Evolutionary conservation across 2,113 vertebrate species (phyloP), one percentile per base, ranked within the genome.

Genomic region (Apteryx mantelli): DNA sequence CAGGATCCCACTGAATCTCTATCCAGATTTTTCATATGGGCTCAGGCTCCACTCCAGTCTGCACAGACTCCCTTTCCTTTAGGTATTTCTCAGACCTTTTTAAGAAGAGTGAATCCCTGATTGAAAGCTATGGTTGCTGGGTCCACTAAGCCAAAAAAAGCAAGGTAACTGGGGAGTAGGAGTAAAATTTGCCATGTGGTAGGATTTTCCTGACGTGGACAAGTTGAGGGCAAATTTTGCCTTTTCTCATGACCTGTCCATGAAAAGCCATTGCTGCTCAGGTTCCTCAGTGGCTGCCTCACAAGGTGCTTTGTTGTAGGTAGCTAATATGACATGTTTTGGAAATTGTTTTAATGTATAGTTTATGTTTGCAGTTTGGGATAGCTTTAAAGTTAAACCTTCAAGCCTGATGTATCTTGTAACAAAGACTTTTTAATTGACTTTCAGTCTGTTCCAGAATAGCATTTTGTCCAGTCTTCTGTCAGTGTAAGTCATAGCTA

Each of bases 361-460:
- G 85, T 65, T 95, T 42, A n/a, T 3, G 0, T 89, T 79, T 50
- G 79, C 78, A 38, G 30, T 7, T 93, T 86, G 90, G 82, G 79
- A 86, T 73, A 82, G 82, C 60, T 91, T 91, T 88, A 86, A 95
- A 93, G 63, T 89, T 77, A 75, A 88, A 1, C 76, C 70, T 93
- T 75, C 79, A 82, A 65, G 48, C 46, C 76, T 94, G 85, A 91
- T 83, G 6, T 32, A 40, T 92, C 78, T 92, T 25, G 34, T 94
- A 93, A 77, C 64, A 83, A 82, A 89, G 93, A 77, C 55, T 92
- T 93, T 96, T 86, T 97, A 95, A 96, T 91, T 94, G 91, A 60
- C 87, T 95, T 93, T 78, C 79, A 90, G 19, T 82, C 80, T 91
- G 88, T 91, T 95, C 86, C 95, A 96, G 69, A 14, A 10, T 10